These are phyloP conservation scores for Harpagoxenus sublaevis DNA, from an alignment of 2,888 invertebrate genomes.

Conservation along the genomic window DNA sequence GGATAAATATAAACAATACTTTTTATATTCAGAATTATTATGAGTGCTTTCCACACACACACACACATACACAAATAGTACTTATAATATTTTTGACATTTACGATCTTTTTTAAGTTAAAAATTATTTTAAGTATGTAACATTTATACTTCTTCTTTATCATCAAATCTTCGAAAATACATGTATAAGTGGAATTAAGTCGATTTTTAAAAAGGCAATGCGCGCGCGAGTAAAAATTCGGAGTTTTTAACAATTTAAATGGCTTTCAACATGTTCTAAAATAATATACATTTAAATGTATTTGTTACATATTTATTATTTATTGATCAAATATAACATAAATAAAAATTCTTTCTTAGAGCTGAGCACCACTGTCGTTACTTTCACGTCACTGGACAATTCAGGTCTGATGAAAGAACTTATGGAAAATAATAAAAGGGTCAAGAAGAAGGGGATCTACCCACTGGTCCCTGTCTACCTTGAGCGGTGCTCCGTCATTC, in stretches of 20 bases:
- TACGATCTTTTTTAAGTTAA: neutral
- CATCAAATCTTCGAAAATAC: neutral
- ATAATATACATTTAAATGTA: neutral
- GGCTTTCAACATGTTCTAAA: neutral
- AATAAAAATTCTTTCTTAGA: conserved; percentile 45
- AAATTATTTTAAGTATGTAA: neutral
- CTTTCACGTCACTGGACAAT: conserved; percentile 77
- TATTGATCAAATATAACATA: neutral
- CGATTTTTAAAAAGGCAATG: neutral
- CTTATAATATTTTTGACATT: neutral
- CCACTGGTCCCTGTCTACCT: conserved; percentile 76
- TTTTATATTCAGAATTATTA: neutral
- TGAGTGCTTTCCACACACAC: neutral
- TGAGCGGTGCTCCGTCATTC: conserved; percentile 69
- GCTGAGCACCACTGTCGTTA: conserved; percentile 80
- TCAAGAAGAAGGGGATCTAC: conserved; percentile 72
- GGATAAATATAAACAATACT: neutral
- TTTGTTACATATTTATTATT: conserved; percentile 13
- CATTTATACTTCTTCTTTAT: neutral
- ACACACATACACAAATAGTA: neutral
- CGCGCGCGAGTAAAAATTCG: neutral
- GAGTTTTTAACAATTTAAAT: neutral
- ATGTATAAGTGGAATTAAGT: neutral
- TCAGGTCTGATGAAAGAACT: conserved; percentile 74
- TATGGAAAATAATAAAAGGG: conserved; percentile 67